A percentile compares a stretch with the other conserved stretches of the same genome.
Evolutionary conservation across 2,888 invertebrate genomes (phyloP).

Genomic region (Monochamus alternatus): DNA sequence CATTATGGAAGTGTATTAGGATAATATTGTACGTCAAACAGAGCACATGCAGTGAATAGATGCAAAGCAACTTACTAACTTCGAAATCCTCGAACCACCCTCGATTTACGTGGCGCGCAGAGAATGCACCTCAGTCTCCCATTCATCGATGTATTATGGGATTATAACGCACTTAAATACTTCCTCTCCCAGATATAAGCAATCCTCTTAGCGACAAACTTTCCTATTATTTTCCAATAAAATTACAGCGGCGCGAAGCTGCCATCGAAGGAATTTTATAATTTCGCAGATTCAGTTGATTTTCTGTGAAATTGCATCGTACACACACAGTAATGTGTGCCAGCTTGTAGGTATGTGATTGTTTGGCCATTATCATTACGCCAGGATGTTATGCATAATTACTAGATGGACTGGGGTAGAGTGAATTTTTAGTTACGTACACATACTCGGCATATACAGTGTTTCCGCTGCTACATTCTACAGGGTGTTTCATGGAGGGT

Average conservation of each 20-base stretch:
- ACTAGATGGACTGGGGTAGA: no score
- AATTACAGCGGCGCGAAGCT: background rate
- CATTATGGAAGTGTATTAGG: conserved; percentile 49
- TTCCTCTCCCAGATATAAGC: conserved; percentile 64
- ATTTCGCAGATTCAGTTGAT: no score
- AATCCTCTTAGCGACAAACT: conserved; percentile 66
- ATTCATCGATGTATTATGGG: conserved; percentile 68
- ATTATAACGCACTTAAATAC: conserved; percentile 70
- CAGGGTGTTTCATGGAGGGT: no score
- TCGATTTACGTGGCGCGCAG: conserved; percentile 51
- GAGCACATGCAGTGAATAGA: conserved; percentile 48
- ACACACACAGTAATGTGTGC: no score
- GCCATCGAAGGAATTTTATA: background rate
- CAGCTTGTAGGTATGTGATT: no score
- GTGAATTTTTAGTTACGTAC: no score
- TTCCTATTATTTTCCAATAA: conserved; percentile 31
- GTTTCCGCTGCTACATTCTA: no score
- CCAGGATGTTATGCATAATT: no score
- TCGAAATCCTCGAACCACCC: conserved; percentile 52
- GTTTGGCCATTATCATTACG: no score
- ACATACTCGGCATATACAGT: no score
- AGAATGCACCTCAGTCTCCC: conserved; percentile 54
- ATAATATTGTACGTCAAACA: conserved; percentile 53
- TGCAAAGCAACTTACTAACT: conserved; percentile 56
- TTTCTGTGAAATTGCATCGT: no score